These are phyloP conservation scores for Origma solitaria DNA, from an alignment of 2,113 vertebrate species.

Conservation along the genomic window DNA sequence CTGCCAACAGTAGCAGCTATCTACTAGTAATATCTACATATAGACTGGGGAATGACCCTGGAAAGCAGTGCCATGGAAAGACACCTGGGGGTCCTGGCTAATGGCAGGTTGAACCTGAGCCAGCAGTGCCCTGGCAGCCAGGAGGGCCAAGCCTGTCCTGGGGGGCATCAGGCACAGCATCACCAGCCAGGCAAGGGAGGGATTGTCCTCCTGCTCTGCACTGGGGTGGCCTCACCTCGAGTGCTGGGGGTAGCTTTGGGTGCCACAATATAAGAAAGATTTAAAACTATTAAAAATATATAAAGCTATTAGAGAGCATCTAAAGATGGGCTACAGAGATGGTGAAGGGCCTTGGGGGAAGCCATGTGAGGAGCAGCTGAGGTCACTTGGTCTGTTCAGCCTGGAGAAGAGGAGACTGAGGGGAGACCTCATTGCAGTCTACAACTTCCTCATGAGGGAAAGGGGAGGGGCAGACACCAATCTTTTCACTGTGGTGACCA, in stretches of 20 bases:
- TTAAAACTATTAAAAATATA: neutral
- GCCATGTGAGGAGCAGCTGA: fast-evolving
- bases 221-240: fast-evolving
- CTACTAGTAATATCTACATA: neutral
- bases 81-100: fast-evolving
- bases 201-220: neutral
- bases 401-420: neutral
- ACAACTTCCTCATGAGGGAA: fast-evolving
- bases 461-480: neutral
- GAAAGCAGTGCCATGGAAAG: neutral
- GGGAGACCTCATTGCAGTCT: neutral
- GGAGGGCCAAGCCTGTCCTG: neutral
- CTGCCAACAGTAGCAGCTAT: neutral
- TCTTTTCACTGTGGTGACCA: neutral
- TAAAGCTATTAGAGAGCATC: neutral
- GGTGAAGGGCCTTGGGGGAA: neutral
- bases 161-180: neutral
- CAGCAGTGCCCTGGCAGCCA: neutral
- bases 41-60: neutral
- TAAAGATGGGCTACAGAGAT: neutral
- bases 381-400: neutral
- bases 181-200: fast-evolving
- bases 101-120: fast-evolving
- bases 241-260: neutral
- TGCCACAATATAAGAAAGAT: no score